A percentile compares a stretch with the other conserved stretches of the same genome.
These are phyloP conservation scores for Ametastegia equiseti DNA, from an alignment of 2,888 invertebrate species.

Conservation along the genomic window DNA sequence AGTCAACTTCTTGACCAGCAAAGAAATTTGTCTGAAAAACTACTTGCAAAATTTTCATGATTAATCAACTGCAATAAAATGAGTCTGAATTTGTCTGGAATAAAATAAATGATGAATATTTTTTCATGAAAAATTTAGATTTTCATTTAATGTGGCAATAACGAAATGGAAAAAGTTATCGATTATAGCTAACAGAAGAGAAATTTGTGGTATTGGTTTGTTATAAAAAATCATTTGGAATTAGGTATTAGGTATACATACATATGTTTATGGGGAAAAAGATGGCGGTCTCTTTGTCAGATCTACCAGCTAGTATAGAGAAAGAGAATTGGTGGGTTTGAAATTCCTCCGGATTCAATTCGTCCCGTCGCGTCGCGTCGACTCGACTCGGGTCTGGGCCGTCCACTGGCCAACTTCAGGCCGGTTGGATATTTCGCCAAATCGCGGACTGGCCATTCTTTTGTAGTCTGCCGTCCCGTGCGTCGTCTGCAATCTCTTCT, in stretches of 20 bases:
- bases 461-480: conserved; percentile 43
- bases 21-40: too few species aligned
- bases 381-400: conserved; percentile 5
- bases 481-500: conserved; percentile 3
- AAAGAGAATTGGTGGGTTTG: not conserved
- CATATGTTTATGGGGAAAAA: conserved; percentile 49
- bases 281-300: conserved; percentile 45
- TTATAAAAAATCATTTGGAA: not conserved
- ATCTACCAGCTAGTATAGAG: conserved; percentile 19
- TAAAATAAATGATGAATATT: too few species aligned
- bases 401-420: too few species aligned
- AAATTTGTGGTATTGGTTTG: not conserved
- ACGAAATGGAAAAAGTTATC: too few species aligned
- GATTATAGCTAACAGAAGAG: too few species aligned
- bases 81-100: too few species aligned
- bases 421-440: conserved; percentile 39
- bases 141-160: too few species aligned
- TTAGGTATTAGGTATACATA: too few species aligned
- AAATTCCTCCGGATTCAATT: conserved; percentile 43
- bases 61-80: too few species aligned
- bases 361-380: conserved; percentile 41
- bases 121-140: too few species aligned
- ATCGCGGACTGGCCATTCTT: conserved; percentile 40
- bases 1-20: too few species aligned
- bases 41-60: too few species aligned